phyloP scores from a whole-genome alignment of 2,797 vertebrate genomes.

The Alfaro cultratus region DNA sequence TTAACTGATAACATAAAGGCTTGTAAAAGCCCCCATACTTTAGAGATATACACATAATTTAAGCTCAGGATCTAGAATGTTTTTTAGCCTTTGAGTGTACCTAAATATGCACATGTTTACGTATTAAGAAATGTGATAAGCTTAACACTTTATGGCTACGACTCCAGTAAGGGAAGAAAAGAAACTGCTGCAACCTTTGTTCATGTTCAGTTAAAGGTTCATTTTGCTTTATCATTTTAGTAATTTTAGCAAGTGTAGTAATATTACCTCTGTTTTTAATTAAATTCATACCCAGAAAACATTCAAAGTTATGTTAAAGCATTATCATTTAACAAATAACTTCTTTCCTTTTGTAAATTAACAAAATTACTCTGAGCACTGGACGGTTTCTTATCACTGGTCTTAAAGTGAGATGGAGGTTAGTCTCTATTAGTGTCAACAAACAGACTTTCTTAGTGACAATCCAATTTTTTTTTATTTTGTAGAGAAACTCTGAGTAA shows the following conservation, averaged over 20 bases:
- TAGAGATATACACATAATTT: neutral
- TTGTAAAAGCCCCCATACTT: neutral
- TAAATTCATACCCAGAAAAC: neutral
- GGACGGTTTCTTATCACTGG: neutral
- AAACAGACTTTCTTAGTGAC: neutral
- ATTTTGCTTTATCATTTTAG: neutral
- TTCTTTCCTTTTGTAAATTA: neutral
- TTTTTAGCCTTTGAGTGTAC: neutral
- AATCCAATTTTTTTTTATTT: neutral
- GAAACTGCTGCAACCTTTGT: neutral
- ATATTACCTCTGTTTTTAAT: neutral
- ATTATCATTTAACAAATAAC: neutral
- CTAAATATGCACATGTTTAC: neutral
- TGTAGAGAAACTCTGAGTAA: neutral
- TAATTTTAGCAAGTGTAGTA: neutral
- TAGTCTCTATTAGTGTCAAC: neutral
- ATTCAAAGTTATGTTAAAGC: neutral
- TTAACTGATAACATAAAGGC: conserved; percentile 26
- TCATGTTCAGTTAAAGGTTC: conserved; percentile 16
- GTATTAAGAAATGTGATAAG: neutral
- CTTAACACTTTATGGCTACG: neutral
- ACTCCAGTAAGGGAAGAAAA: neutral
- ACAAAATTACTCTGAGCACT: neutral
- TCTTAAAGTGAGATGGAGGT: neutral
- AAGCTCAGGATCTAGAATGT: neutral